Evolutionary conservation across 92 coral and sea anemone species (phyloP).

Genomic region (Heliopora coerulea): DNA sequence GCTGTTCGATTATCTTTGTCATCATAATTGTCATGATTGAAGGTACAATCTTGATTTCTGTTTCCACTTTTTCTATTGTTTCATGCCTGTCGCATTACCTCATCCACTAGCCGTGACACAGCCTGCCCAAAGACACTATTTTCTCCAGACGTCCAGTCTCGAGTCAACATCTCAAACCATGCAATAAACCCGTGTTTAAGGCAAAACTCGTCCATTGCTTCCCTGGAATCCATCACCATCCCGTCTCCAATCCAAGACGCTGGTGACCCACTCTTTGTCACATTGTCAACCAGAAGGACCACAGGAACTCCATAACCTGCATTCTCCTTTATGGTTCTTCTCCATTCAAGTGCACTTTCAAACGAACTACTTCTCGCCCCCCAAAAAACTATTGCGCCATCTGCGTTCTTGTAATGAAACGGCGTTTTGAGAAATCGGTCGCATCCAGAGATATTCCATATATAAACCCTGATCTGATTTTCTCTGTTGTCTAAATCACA

Average conservation of each 20-base stretch:
- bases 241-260: slow-evolving; percentile 60
- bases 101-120: slow-evolving; percentile 47
- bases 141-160: slow-evolving; percentile 65
- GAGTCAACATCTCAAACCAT: slow-evolving; percentile 66
- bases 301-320: slow-evolving; percentile 44
- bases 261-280: slow-evolving; percentile 32
- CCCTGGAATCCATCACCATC: slow-evolving; percentile 49
- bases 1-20: too few relatives aligned
- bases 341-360: slow-evolving; percentile 58
- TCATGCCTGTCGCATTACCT: slow-evolving; percentile 22
- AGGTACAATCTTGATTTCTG: too few relatives aligned
- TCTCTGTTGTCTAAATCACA: not conserved
- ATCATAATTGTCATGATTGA: too few relatives aligned
- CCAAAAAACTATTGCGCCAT: slow-evolving; percentile 72
- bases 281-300: slow-evolving; percentile 67
- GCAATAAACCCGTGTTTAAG: slow-evolving; percentile 52
- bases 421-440: slow-evolving; percentile 38
- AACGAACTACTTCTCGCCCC: slow-evolving; percentile 59
- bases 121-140: slow-evolving; percentile 67
- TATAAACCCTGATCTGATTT: slow-evolving; percentile 43
- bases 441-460: slow-evolving; percentile 69
- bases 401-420: slow-evolving; percentile 44
- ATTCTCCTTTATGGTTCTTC: slow-evolving; percentile 33
- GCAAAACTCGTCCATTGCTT: slow-evolving; percentile 62
- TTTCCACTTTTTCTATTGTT: too few relatives aligned